phyloP scores from a whole-genome alignment of 2,888 invertebrate species.

The Lasioglossum pauxillum region DNA sequence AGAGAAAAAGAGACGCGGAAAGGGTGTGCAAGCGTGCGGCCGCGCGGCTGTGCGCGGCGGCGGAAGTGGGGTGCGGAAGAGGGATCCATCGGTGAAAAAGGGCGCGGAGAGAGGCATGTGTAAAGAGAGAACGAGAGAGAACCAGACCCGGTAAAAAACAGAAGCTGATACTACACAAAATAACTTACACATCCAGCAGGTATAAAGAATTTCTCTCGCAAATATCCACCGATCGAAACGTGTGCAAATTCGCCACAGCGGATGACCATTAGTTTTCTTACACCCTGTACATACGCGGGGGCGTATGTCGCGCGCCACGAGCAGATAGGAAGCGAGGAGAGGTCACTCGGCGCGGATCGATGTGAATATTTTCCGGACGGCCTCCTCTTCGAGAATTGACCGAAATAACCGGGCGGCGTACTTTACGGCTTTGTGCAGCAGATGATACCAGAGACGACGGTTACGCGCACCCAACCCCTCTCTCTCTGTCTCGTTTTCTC shows the following conservation, averaged over 20 bases:
- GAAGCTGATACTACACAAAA: neutral
- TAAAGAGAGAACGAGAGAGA: neutral
- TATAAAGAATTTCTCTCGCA: too few relatives aligned
- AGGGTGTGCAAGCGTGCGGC: constrained; percentile 16
- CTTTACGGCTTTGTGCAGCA: constrained; percentile 71
- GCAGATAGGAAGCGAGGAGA: constrained; percentile 53
- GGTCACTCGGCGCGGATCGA: constrained; percentile 75
- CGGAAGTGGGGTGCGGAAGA: neutral
- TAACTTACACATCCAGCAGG: too few relatives aligned
- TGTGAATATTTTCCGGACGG: constrained; percentile 79
- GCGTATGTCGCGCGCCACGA: neutral
- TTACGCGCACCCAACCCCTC: constrained; percentile 27
- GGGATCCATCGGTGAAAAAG: neutral
- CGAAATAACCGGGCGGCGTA: constrained; percentile 75
- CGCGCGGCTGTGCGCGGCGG: neutral
- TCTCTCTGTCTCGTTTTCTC: constrained; percentile 10
- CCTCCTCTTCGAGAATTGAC: constrained; percentile 74
- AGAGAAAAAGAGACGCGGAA: constrained; percentile 50
- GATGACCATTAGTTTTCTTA: neutral
- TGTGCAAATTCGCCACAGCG: neutral
- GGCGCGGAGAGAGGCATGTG: neutral
- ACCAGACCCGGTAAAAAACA: neutral
- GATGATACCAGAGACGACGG: constrained; percentile 63
- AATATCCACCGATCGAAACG: too few relatives aligned
- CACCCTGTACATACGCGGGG: constrained; percentile 16